phyloP scores from a whole-genome alignment of 2,888 invertebrate species.

The Temnothorax ravouxi region DNA sequence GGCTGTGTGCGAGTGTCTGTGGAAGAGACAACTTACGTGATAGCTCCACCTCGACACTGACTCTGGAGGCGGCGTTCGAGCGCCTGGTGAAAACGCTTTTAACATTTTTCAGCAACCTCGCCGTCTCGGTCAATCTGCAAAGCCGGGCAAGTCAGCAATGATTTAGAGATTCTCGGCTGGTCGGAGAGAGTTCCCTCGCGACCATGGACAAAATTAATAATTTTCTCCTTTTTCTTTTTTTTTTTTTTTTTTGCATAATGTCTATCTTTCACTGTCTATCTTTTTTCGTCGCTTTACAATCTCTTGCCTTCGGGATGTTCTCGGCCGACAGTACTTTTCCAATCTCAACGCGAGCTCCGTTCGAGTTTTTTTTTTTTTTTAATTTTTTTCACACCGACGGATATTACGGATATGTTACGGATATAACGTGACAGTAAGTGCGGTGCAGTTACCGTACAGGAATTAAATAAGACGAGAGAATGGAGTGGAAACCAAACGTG shows the following conservation, averaged over 20 bases:
- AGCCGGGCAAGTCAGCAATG: conserved; percentile 75
- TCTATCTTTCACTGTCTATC: not conserved
- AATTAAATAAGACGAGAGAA: not conserved
- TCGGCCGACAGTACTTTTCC: conserved; percentile 3
- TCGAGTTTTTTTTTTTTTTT: not conserved
- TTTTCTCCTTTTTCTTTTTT: not conserved
- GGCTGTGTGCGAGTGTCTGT: conserved; percentile 55
- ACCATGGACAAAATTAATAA: conserved; percentile 31
- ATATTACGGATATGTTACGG: not conserved
- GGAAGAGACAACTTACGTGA: conserved; percentile 93
- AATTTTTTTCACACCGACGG: not conserved
- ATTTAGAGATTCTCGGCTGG: conserved; percentile 65
- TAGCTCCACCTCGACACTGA: conserved; percentile 95
- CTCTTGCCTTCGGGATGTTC: not conserved
- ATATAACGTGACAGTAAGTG: conserved; percentile 27
- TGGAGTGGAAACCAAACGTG: not conserved
- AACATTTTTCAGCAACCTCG: conserved; percentile 97
- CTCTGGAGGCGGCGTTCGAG: conserved; percentile 91
- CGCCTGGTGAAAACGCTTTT: conserved; percentile 96
- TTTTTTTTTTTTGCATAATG: not conserved
- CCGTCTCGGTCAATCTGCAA: conserved; percentile 98
- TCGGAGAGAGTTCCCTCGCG: conserved; percentile 32
- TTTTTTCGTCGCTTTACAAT: conserved; percentile 13
- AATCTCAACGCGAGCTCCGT: conserved; percentile 10
- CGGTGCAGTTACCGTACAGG: conserved; percentile 26